A percentile compares a stretch with the other conserved stretches of the same genome.
Evolutionary conservation across 2,797 vertebrate genomes (phyloP).

Genomic region (Sus cebifrons): DNA sequence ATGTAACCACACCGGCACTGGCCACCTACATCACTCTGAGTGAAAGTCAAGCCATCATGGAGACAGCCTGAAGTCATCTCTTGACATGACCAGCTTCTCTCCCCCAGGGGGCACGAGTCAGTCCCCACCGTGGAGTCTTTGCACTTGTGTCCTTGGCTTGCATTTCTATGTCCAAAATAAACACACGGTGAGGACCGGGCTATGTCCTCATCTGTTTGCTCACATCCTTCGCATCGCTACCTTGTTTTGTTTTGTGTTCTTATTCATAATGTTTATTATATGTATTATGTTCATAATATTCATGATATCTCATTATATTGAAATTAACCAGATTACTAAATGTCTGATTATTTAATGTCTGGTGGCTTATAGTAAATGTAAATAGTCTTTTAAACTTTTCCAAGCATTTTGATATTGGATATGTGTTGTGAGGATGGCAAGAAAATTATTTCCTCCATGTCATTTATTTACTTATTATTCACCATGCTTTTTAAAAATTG

Average conservation of each 20-base stretch:
- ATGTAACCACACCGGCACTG: background rate
- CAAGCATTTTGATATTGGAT: background rate
- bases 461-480: background rate
- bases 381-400: background rate
- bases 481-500: background rate
- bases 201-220: background rate
- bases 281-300: background rate
- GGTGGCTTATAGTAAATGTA: no score
- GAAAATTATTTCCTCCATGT: background rate
- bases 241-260: background rate
- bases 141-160: background rate
- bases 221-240: background rate
- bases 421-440: background rate
- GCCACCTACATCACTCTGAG: background rate
- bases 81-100: no score
- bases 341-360: background rate
- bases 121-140: background rate
- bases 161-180: constrained; percentile 33
- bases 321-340: background rate
- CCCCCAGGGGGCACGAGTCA: no score
- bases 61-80: no score
- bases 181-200: background rate
- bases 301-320: background rate
- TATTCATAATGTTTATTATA: background rate
- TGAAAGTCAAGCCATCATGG: background rate